Evolutionary conservation across 2,888 invertebrate species (phyloP).

Genomic region (Parochlus steinenii): DNA sequence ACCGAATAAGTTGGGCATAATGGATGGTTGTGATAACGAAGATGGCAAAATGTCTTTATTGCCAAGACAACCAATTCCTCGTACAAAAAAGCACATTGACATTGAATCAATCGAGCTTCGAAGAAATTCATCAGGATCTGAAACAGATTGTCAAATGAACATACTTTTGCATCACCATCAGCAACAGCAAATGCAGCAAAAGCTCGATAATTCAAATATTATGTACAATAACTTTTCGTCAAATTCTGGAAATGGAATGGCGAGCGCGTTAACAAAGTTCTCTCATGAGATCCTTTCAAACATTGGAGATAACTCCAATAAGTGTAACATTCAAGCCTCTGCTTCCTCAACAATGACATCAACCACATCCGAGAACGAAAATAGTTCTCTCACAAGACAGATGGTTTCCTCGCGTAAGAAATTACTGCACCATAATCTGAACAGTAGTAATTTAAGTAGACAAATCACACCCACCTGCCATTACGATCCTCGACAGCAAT

Average conservation of each 20-base stretch:
- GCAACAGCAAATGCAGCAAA: background rate
- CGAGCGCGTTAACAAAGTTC: slow-evolving; percentile 7
- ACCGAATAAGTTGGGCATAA: slow-evolving; percentile 33
- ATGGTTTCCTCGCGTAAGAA: slow-evolving; percentile 11
- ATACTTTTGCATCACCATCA: slow-evolving; percentile 10
- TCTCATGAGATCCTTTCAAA: slow-evolving; percentile 9
- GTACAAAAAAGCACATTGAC: slow-evolving; percentile 48
- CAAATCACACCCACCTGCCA: slow-evolving; percentile 8
- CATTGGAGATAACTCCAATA: slow-evolving; percentile 7
- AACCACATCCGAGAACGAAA: slow-evolving; percentile 17
- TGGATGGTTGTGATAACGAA: slow-evolving; percentile 27
- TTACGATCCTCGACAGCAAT: slow-evolving; percentile 10
- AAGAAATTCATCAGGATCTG: slow-evolving; percentile 9
- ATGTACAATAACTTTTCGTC: slow-evolving; percentile 13
- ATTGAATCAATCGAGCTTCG: slow-evolving; percentile 31
- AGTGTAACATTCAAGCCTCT: slow-evolving; percentile 19
- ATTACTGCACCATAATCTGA: slow-evolving; percentile 9
- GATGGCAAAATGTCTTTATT: slow-evolving; percentile 17
- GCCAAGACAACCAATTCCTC: slow-evolving; percentile 48
- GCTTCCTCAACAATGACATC: slow-evolving; percentile 15
- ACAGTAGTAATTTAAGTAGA: slow-evolving; percentile 4
- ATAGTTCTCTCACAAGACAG: slow-evolving; percentile 20
- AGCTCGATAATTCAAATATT: background rate
- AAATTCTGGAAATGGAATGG: slow-evolving; percentile 12
- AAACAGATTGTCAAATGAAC: slow-evolving; percentile 9